These are phyloP conservation scores for Acanthacorydalis orientalis DNA, from an alignment of 2,888 invertebrate species.

Conservation along the genomic window DNA sequence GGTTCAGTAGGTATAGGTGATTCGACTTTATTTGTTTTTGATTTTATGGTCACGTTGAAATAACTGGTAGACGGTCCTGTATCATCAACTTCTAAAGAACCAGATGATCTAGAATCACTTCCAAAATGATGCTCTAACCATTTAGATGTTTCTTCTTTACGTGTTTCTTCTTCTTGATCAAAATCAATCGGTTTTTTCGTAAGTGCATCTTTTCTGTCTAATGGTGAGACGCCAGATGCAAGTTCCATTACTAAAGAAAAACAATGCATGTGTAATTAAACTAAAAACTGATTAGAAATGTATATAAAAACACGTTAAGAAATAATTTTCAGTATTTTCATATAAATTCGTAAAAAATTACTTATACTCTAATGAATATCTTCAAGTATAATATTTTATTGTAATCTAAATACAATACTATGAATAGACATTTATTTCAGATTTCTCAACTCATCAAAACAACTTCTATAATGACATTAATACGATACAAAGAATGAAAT, in stretches of 20 bases:
- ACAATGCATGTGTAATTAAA: not conserved
- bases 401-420: no score
- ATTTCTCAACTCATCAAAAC: no score
- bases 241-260: conserved; percentile 2
- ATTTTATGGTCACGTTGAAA: conserved; percentile 64
- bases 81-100: conserved; percentile 48
- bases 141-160: conserved; percentile 78
- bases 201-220: conserved; percentile 63
- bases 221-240: conserved; percentile 16
- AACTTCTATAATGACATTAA: no score
- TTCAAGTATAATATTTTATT: not conserved
- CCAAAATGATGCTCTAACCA: conserved; percentile 87
- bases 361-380: no score
- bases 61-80: conserved; percentile 47
- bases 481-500: no score
- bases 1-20: conserved; percentile 16
- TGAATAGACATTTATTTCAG: no score
- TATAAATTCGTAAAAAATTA: no score
- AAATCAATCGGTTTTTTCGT: conserved; percentile 69
- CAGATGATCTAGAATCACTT: conserved; percentile 65
- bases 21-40: conserved; percentile 30
- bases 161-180: conserved; percentile 75
- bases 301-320: no score
- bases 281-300: no score
- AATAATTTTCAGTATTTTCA: no score